These are phyloP conservation scores for Nothobranchius furzeri DNA, from an alignment of 2,113 vertebrate genomes.

Conservation along the genomic window DNA sequence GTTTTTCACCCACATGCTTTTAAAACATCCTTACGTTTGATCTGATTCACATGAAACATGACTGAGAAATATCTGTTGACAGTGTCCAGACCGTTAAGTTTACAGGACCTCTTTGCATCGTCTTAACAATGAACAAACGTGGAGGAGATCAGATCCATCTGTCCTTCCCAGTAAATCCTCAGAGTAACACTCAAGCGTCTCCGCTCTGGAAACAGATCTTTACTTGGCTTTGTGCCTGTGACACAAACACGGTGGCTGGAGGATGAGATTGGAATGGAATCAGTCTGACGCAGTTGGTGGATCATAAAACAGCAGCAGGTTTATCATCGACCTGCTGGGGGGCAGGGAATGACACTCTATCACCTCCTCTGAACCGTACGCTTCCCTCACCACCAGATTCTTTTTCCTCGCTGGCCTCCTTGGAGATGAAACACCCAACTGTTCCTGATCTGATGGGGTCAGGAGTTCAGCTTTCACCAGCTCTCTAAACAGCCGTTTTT, in stretches of 20 bases:
- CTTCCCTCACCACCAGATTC: slow-evolving; percentile 1
- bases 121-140: neutral
- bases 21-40: too few relatives aligned
- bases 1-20: too few relatives aligned
- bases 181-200: neutral
- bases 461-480: neutral
- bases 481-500: too few relatives aligned
- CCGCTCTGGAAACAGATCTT: slow-evolving; percentile 7
- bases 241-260: slow-evolving; percentile 37
- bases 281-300: slow-evolving; percentile 62
- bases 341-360: slow-evolving; percentile 36
- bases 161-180: slow-evolving; percentile 5
- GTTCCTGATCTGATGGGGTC: slow-evolving; percentile 5
- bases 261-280: slow-evolving; percentile 58
- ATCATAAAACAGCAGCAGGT: slow-evolving; percentile 61
- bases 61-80: slow-evolving; percentile 7
- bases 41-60: too few relatives aligned
- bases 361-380: slow-evolving; percentile 16
- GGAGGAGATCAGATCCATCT: slow-evolving; percentile 1
- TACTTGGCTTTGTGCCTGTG: slow-evolving; percentile 28
- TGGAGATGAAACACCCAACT: slow-evolving; percentile 1
- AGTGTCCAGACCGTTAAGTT: neutral
- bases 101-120: neutral
- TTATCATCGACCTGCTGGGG: slow-evolving; percentile 38
- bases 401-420: neutral